Conservation (phyloP, 1,140 invertebrate genomes). For the Galendromus occidentalis region DNA sequence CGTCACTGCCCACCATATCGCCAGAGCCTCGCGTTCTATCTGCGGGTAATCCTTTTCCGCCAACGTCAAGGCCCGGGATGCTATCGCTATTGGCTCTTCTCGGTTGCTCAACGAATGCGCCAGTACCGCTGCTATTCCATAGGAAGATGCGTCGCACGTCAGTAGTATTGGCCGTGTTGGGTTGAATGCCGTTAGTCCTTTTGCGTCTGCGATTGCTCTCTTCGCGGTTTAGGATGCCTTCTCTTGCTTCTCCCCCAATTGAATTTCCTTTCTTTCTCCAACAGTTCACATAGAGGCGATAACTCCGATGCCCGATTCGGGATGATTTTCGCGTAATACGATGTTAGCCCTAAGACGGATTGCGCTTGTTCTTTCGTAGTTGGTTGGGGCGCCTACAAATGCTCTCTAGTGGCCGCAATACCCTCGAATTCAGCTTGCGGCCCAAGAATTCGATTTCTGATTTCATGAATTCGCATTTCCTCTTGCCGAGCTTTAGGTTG, state of each 20-base stretch:
- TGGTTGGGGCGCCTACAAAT: not conserved
- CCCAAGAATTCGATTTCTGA: too few relatives aligned
- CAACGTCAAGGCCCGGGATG: constrained; percentile 26
- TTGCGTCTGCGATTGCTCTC: too few relatives aligned
- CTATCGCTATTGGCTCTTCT: constrained; percentile 30
- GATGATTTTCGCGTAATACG: constrained; percentile 30
- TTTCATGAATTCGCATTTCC: too few relatives aligned
- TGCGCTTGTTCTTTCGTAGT: constrained; percentile 4
- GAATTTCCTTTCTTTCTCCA: constrained; percentile 1
- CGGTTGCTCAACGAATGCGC: constrained; percentile 27
- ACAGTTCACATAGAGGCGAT: constrained; percentile 25
- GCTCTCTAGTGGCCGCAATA: constrained; percentile 9
- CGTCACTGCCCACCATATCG: constrained; percentile 28
- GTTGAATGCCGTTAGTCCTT: constrained; percentile 27
- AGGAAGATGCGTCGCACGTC: constrained; percentile 30
- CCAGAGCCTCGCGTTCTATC: constrained; percentile 33
- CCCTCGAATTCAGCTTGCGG: not conserved
- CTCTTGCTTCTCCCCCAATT: too few relatives aligned
- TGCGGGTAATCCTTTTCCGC: constrained; percentile 32
- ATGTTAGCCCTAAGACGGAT: constrained; percentile 16
- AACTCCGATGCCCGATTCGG: constrained; percentile 25
- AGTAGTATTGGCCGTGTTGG: constrained; percentile 25
- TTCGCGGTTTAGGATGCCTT: too few relatives aligned
- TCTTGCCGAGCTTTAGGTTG: too few relatives aligned
- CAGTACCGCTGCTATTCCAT: constrained; percentile 31